Evolutionary conservation across 2,888 invertebrate species (phyloP), one percentile per base, ranked within the genome.

Genomic region (Acleris literana): DNA sequence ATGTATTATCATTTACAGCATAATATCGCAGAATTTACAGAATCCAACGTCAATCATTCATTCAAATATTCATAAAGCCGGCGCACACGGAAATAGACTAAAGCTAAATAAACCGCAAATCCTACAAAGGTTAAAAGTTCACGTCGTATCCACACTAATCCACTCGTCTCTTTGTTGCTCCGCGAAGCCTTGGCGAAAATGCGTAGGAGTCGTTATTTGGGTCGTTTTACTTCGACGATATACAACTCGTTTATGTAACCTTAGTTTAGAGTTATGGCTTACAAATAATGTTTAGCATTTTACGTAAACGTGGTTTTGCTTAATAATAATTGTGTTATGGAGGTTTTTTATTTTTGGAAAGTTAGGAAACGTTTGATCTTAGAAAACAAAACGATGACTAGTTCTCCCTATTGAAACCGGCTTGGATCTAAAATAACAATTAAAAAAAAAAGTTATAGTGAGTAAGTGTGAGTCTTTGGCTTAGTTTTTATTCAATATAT

Each of bases 191-290:
- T 88, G 83, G 82, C 77, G 77, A 79, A 46, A 83, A 72, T 85
- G 91, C 90, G 91, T 92, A 88, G 91, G 91, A 82, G 91, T 86
- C 65, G 71, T 77, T 73, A 92, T 86, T 83, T 79, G 73, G 90
- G 90, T 85, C 89, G 81, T 65, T 68, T 62, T 69, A 72, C 68
- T 68, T 72, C 72, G 77, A 74, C 71, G 58, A 74, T 70, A 75
- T 74, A 71, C 69, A 52, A 63, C 55, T 53, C 60, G 62, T 71
- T 85, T 83, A 79, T 76, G 80, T 76, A 82, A 84, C 68, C 49
- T 16, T 48, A 20, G 46, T 33, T 5, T 11, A 59, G 63, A 69
- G 59, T 68, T 66, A 69, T 66, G 43, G 52, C 22, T 48, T 59
- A 66, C 49, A 66, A 63, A 63, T 49, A 63, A 39, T 63, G 54